Conservation (phyloP, 2,113 vertebrate genomes). For the Bolborhynchus lineola region DNA sequence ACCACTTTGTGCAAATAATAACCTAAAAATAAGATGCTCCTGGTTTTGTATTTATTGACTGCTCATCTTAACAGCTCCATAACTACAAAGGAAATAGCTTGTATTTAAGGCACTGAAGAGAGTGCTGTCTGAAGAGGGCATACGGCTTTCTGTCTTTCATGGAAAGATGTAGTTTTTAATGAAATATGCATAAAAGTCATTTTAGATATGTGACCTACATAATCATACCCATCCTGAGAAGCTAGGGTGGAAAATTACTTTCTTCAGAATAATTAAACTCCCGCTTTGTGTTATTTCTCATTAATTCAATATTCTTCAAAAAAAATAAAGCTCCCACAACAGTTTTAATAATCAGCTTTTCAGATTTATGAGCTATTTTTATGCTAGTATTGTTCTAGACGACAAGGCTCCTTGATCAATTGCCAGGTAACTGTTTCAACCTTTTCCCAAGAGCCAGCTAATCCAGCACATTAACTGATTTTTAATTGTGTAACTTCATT, state of each 20-base stretch:
- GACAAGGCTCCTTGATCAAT: slow-evolving; percentile 61
- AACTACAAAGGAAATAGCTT: slow-evolving; percentile 42
- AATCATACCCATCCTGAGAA: slow-evolving; percentile 32
- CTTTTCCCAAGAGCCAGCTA: slow-evolving; percentile 34
- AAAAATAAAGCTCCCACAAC: slow-evolving; percentile 45
- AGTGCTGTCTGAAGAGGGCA: neutral
- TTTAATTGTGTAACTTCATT: slow-evolving; percentile 66
- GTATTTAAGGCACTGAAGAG: neutral
- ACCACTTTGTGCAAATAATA: slow-evolving; percentile 7
- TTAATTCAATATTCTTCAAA: slow-evolving; percentile 64
- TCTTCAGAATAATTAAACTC: slow-evolving; percentile 46
- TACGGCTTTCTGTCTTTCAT: slow-evolving; percentile 3
- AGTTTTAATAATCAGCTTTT: slow-evolving; percentile 50
- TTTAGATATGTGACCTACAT: slow-evolving; percentile 47
- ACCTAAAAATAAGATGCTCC: neutral
- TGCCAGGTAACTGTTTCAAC: slow-evolving; percentile 53
- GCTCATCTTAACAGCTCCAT: neutral
- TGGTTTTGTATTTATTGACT: slow-evolving; percentile 46
- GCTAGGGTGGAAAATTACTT: neutral
- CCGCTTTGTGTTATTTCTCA: slow-evolving; percentile 35
- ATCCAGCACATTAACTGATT: slow-evolving; percentile 50
- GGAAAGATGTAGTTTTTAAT: slow-evolving; percentile 25
- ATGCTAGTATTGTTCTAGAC: slow-evolving; percentile 60
- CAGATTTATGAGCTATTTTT: slow-evolving; percentile 70
- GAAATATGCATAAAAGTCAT: slow-evolving; percentile 52